Evolutionary conservation across 2,113 vertebrate genomes (phyloP).

Genomic region (Copsychus sechellarum): DNA sequence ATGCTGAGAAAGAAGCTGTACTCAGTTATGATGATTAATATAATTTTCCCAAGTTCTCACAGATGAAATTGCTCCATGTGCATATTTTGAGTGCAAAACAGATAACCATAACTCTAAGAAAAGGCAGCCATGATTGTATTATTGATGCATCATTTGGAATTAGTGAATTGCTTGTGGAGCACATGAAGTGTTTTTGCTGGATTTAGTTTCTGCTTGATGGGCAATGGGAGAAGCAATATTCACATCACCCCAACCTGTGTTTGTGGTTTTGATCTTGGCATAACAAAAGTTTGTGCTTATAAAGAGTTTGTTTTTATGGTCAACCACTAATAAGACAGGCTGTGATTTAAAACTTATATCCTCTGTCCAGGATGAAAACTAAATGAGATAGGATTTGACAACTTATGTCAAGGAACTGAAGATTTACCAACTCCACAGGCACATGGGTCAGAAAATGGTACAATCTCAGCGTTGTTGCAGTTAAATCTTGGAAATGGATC

Average conservation of each 20-base stretch:
- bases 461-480: background rate
- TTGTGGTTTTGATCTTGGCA: background rate
- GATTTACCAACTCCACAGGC: background rate
- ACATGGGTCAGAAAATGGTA: background rate
- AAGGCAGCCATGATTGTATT: constrained; percentile 48
- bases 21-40: constrained; percentile 76
- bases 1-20: constrained; percentile 71
- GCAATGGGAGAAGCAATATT: background rate
- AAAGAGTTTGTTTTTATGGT: background rate
- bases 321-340: background rate
- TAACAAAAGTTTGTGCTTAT: background rate
- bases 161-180: constrained; percentile 7
- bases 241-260: background rate
- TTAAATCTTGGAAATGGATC: background rate
- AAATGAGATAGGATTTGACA: constrained; percentile 1
- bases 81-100: constrained; percentile 72
- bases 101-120: constrained; percentile 64
- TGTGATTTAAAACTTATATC: constrained; percentile 9
- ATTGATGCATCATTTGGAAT: constrained; percentile 54
- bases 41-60: constrained; percentile 69
- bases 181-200: constrained; percentile 15
- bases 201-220: constrained; percentile 12
- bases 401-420: background rate
- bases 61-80: constrained; percentile 67
- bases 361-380: background rate